phyloP scores from a whole-genome alignment of 2,888 invertebrate species.

The Cataglyphis albicans region DNA sequence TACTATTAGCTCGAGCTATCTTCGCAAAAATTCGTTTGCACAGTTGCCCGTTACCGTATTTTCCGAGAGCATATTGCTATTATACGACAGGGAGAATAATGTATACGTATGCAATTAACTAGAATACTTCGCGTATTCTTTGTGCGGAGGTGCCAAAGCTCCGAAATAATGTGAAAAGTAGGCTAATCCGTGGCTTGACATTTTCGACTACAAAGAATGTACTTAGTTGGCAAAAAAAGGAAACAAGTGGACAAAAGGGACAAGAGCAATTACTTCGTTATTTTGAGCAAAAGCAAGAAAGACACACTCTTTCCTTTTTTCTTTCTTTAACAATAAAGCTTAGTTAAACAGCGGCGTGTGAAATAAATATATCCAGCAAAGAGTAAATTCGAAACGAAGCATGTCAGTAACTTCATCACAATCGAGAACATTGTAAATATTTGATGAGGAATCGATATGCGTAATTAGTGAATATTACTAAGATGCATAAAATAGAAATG shows the following conservation, averaged over 20 bases:
- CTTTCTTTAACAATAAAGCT: neutral
- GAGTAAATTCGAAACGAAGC: neutral
- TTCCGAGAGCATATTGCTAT: neutral
- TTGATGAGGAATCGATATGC: conserved; percentile 46
- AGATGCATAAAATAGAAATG: neutral
- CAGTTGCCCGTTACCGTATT: neutral
- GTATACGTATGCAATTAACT: conserved; percentile 15
- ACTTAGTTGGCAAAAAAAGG: neutral
- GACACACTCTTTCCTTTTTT: neutral
- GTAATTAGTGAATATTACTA: conserved; percentile 58
- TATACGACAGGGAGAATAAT: conserved; percentile 11
- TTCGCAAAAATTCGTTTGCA: conserved; percentile 15
- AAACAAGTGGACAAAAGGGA: neutral
- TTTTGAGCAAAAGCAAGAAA: neutral
- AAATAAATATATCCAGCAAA: neutral
- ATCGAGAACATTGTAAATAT: neutral
- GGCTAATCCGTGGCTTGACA: conserved; percentile 32
- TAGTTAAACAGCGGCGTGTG: neutral
- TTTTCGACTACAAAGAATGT: conserved; percentile 23
- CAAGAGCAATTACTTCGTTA: conserved; percentile 1
- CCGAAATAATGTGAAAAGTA: conserved; percentile 35
- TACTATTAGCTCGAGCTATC: neutral
- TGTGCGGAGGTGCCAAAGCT: conserved; percentile 18
- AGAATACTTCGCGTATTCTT: conserved; percentile 4
- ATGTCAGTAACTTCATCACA: neutral